These are phyloP conservation scores for Mylabris phalerata DNA, from an alignment of 1,140 invertebrate species.

Conservation along the genomic window DNA sequence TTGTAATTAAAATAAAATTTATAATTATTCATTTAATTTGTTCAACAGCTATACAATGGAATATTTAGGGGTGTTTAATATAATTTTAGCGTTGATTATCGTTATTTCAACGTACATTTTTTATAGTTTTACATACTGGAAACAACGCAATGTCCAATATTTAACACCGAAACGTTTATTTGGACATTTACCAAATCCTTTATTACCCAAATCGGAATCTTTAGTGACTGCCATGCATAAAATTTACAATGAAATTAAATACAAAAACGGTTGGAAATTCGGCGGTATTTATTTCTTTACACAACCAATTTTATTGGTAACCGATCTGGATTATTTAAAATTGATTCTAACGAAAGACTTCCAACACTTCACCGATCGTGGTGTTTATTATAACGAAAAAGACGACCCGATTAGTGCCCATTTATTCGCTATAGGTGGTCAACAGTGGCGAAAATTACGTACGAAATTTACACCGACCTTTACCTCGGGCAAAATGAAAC, in stretches of 20 bases:
- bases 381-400: constrained; percentile 40
- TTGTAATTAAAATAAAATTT: background rate
- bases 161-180: constrained; percentile 14
- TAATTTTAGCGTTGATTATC: background rate
- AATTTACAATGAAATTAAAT: constrained; percentile 23
- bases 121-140: constrained; percentile 13
- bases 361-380: constrained; percentile 43
- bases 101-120: background rate
- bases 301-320: constrained; percentile 20
- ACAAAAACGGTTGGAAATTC: constrained; percentile 8
- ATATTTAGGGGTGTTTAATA: no score
- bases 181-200: constrained; percentile 17
- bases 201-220: constrained; percentile 8
- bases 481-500: no score
- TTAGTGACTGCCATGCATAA: constrained; percentile 3
- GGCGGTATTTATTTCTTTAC: constrained; percentile 17
- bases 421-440: constrained; percentile 43
- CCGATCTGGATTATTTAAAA: constrained; percentile 46
- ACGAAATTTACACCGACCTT: background rate
- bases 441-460: constrained; percentile 45
- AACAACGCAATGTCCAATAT: constrained; percentile 2
- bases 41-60: no score
- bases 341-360: constrained; percentile 16
- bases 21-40: no score
- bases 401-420: constrained; percentile 45